Evolutionary conservation across 2,113 vertebrate species (phyloP), one percentile per base, ranked within the genome.

Genomic region (Todiramphus chloris): DNA sequence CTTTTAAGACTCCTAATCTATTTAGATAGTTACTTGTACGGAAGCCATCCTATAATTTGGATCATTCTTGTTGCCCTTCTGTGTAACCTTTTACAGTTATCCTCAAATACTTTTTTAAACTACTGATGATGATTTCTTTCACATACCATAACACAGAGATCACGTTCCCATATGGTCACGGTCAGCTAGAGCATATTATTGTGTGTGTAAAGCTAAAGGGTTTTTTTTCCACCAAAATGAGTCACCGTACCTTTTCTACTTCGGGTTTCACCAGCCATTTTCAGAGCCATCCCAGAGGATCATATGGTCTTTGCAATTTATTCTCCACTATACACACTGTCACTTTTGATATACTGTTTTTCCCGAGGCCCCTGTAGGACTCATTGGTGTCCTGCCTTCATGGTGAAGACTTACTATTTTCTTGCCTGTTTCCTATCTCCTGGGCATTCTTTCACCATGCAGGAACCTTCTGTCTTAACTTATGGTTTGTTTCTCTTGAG

Each of bases 171-270:
- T 16, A 18, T 37, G 24, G 15, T 60, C 50, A 59, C 0, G 0
- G 21, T 66, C n/a, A 67, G 16, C 69, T 39, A 74, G 28, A 69
- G 43, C 37, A 51, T 62, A 44, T 21, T 83, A 62, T 62, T 89
- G 27, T 25, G 11, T 50, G 35, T 33, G 17, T 67, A 82, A 70
- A 51, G 11, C 9, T 66, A 43, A 25, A 73, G 41, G 37, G 37
- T 37, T 27, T 62, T 15, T 64, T 78, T 14, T 3, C 3, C 39
- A 19, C 2, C 0, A 11, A 63, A 75, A 33, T 35, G 11, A 17
- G 41, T 59, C 44, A 33, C 25, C 48, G 53, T 41, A 46, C 12
- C 31, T 90, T 53, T 70, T 14, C n/a, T 66, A 17, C n/a, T 70
- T 81, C 13, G 12, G 60, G 55, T 82, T 66, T 86, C n/a, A 53